phyloP scores from a whole-genome alignment of 2,113 vertebrate species.

The Mugil cephalus region DNA sequence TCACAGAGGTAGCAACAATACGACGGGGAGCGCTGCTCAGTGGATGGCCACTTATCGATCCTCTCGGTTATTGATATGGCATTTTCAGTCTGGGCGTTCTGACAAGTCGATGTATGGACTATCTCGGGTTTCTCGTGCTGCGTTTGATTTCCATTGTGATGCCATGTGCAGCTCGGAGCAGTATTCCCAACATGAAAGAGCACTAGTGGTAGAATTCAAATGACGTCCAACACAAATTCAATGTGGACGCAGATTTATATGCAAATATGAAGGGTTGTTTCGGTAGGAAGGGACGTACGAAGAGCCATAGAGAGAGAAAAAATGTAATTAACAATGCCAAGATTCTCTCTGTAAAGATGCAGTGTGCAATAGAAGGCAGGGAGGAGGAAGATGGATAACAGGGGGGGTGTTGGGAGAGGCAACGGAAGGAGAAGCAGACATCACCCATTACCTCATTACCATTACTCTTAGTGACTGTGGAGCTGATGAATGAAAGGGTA shows the following conservation, averaged over 20 bases:
- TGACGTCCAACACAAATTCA: background rate
- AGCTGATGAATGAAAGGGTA: conserved; percentile 45
- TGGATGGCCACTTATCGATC: background rate
- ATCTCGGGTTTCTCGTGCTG: background rate
- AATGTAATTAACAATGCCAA: conserved; percentile 31
- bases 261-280: too few species aligned
- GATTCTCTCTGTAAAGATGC: conserved; percentile 39
- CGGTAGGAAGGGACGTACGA: too few species aligned
- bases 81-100: background rate
- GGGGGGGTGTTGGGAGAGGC: conserved; percentile 26
- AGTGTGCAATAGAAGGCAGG: conserved; percentile 22
- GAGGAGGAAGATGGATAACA: conserved; percentile 42
- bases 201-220: background rate
- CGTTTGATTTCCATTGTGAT: background rate
- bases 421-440: conserved; percentile 35
- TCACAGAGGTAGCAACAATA: background rate
- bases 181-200: background rate
- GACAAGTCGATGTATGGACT: background rate
- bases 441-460: conserved; percentile 54
- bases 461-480: conserved; percentile 37
- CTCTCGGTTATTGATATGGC: background rate
- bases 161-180: background rate
- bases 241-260: too few species aligned
- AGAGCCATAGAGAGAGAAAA: background rate
- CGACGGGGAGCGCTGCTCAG: background rate